A percentile compares a stretch with the other conserved stretches of the same genome.
Evolutionary conservation across 2,113 vertebrate species (phyloP).

Genomic region (Sylvilagus bachmani): DNA sequence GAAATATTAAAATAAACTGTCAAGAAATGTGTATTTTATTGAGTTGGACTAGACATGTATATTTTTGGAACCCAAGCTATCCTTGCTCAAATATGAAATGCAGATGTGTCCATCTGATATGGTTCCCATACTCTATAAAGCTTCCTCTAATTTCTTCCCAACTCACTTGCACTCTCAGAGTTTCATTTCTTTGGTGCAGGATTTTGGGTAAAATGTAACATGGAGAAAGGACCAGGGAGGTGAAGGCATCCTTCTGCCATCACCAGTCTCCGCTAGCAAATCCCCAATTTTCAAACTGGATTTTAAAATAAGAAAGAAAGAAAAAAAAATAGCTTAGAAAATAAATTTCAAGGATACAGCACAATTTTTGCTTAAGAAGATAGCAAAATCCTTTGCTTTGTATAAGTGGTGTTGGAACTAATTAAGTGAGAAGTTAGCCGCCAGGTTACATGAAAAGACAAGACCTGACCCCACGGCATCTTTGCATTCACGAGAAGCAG

Average conservation of each 20-base stretch:
- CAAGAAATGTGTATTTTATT: background rate
- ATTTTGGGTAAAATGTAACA: background rate
- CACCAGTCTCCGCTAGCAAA: constrained; percentile 11
- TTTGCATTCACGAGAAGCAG: constrained; percentile 59
- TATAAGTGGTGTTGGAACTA: constrained; percentile 38
- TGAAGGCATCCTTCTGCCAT: background rate
- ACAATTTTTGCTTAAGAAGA: constrained; percentile 64
- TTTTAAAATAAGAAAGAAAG: background rate
- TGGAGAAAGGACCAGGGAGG: background rate
- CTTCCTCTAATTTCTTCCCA: background rate
- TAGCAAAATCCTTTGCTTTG: constrained; percentile 64
- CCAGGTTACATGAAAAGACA: constrained; percentile 67
- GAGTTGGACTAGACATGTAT: background rate
- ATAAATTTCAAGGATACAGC: constrained; percentile 38
- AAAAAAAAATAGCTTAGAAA: constrained; percentile 58
- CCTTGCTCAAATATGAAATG: constrained; percentile 10
- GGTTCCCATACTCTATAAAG: background rate
- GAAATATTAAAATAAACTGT: constrained; percentile 27
- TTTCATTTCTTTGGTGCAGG: background rate
- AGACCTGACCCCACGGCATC: constrained; percentile 63
- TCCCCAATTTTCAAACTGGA: constrained; percentile 9
- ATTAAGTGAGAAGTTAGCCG: constrained; percentile 72
- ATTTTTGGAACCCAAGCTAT: background rate
- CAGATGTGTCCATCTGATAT: background rate
- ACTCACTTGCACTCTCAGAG: background rate